Base-by-base conservation (phyloP, 2,797 vertebrate genomes). In the Alouatta caraya region DNA sequence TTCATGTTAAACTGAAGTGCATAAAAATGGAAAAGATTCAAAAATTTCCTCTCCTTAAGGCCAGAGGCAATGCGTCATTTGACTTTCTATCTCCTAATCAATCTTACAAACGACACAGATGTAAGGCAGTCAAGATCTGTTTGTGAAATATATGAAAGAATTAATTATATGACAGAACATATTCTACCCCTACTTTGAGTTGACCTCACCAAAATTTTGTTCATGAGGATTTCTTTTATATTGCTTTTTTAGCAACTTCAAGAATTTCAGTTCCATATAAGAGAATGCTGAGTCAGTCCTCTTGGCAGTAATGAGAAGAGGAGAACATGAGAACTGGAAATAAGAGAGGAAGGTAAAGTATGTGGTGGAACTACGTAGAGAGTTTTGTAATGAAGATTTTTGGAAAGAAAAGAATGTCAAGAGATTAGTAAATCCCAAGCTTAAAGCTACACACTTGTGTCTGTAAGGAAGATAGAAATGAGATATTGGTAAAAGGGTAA, bases 201-300 rank as follows among this genome's bases (percentile, higher is more conserved):
- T 90, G 82, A 70, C 44, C 55, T 97, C 80, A 73, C 70, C n/a
- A 78, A 81, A 81, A 93, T 84, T 90, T 92, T 88, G 73, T 88
- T 92, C 39, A 42, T 52, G 37, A 76, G 46, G 21, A 44, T 94
- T 89, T 91, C 33, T 42, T 93, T 95, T 88, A 46, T 30, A 39
- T 26, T 70, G 33, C 26, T 91, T 96, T 92, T 94, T 75, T 9
- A 89, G 28, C 76, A 83, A 91, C 33, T 33, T 89, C 30, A 90
- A 76, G 24, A 92, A 85, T 72, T 79, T 96, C 57, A 75, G 48
- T 89, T 88, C 48, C 70, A 80, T 42, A 2, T 12, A 50, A 3
- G 61, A 91, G 48, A 96, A 94, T 57, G 33, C 59, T 88, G n/a
- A 87, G 83, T 94, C 39, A 55, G 42, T 86, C 64, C 73, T 93